Conservation (phyloP, 2,113 vertebrate species). For the Ivindomyrus marchei region DNA sequence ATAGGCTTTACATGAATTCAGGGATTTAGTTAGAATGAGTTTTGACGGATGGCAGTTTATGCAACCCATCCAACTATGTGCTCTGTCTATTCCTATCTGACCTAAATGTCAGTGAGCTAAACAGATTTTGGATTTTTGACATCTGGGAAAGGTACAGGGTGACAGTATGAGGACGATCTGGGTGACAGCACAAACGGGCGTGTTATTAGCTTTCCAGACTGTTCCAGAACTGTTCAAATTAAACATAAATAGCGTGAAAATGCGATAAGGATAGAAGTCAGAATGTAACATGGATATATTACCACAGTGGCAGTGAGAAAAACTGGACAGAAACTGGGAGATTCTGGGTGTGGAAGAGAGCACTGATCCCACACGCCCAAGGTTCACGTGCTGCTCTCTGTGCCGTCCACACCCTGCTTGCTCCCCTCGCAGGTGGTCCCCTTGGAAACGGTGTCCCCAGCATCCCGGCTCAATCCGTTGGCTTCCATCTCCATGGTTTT, state of each 20-base stretch:
- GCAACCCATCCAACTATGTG: neutral
- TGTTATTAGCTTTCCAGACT: neutral
- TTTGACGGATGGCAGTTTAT: neutral
- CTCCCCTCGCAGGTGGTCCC: constrained; percentile 21
- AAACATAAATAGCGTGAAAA: neutral
- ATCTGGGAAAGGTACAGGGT: neutral
- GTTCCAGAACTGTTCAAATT: neutral
- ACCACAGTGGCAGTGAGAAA: neutral
- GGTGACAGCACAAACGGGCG: neutral
- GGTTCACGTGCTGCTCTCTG: constrained; percentile 56
- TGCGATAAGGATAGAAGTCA: neutral
- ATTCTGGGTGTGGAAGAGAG: neutral
- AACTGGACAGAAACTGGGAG: neutral
- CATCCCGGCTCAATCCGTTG: constrained; percentile 2
- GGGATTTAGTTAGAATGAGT: neutral
- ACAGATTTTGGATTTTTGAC: neutral
- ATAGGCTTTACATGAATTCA: neutral
- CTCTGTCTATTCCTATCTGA: neutral
- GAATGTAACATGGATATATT: neutral
- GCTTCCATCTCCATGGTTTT: constrained; percentile 40
- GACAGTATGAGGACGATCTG: neutral
- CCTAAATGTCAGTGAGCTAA: neutral
- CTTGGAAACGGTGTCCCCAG: constrained; percentile 25
- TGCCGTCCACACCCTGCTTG: constrained; percentile 40
- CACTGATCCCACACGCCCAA: neutral